Evolutionary conservation across 2,888 invertebrate genomes (phyloP), one percentile per base, ranked within the genome.

Genomic region (Pharmacophagus antenor): DNA sequence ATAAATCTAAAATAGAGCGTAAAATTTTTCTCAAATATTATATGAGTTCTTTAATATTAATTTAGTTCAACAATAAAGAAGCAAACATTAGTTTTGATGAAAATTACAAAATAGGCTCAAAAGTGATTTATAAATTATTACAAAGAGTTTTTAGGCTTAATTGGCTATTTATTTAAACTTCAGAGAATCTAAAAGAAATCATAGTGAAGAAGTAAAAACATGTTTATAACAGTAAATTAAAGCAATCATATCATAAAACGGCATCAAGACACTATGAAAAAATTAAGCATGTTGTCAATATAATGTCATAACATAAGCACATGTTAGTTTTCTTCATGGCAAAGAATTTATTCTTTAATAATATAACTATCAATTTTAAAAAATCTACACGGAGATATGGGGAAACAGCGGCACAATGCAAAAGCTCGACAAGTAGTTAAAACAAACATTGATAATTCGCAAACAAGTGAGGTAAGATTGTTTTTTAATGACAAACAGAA

Each of bases 321-420:
- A 71, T 75, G 31, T 74, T 51, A n/a, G n/a, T n/a, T n/a, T n/a
- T n/a, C n/a, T n/a, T n/a, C n/a, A n/a, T n/a, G n/a, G n/a, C n/a
- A n/a, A n/a, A n/a, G n/a, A n/a, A n/a, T n/a, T n/a, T n/a, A 1
- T 8, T 23, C 7, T 12, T 41, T 23, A 10, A 15, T 37, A 41
- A 18, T 50, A 10, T 12, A 3, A 7, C 12, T 7, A 17, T 12
- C 18, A 37, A 25, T 41, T 5, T 23, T 17, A 0, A 49, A 44
- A 23, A 44, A 7, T 31, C 7, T 17, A 8, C 8, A 2, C 31
- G 15, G 51, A 22, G 84, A 70, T 67, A 95, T 95, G 95, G 94
- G 93, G 8, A 95, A 93, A 78, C 94, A 93, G 79, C 91, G 94
- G 15, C 94, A 92, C 73, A 97, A 97, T 79, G 94, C 94, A 73